These are phyloP conservation scores for Slavum lentiscoides DNA, from an alignment of 2,888 invertebrate genomes.

Conservation along the genomic window DNA sequence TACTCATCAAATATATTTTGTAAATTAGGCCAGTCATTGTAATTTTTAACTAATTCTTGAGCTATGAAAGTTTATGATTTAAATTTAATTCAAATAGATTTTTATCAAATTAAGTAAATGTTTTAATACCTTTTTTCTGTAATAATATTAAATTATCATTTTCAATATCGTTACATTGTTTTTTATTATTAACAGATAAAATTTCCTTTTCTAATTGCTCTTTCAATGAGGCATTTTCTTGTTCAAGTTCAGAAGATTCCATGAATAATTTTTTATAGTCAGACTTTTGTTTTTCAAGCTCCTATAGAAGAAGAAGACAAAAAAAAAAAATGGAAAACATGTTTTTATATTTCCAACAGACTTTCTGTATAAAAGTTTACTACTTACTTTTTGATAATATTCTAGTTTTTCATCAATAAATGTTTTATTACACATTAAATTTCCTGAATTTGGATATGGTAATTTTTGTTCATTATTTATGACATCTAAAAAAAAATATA, in stretches of 20 bases:
- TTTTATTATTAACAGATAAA: background rate
- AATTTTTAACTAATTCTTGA: constrained; percentile 43
- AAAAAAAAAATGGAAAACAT: background rate
- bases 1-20: constrained; percentile 68
- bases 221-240: constrained; percentile 35
- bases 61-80: constrained; percentile 5
- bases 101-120: background rate
- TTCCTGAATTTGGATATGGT: background rate
- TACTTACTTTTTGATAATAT: constrained; percentile 30
- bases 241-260: constrained; percentile 26
- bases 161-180: constrained; percentile 17
- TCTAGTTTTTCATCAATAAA: constrained; percentile 42
- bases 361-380: background rate
- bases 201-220: constrained; percentile 31
- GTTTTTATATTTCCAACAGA: background rate
- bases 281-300: constrained; percentile 32
- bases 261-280: constrained; percentile 35
- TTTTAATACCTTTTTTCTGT: constrained; percentile 35
- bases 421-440: constrained; percentile 11
- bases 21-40: constrained; percentile 28
- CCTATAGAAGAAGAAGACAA: constrained; percentile 15
- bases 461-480: constrained; percentile 41
- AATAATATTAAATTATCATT: constrained; percentile 40
- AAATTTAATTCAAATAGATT: background rate
- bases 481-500: constrained; percentile 23